These are phyloP conservation scores for Lepidochrysops patricia DNA, from an alignment of 2,888 invertebrate genomes.

Conservation along the genomic window DNA sequence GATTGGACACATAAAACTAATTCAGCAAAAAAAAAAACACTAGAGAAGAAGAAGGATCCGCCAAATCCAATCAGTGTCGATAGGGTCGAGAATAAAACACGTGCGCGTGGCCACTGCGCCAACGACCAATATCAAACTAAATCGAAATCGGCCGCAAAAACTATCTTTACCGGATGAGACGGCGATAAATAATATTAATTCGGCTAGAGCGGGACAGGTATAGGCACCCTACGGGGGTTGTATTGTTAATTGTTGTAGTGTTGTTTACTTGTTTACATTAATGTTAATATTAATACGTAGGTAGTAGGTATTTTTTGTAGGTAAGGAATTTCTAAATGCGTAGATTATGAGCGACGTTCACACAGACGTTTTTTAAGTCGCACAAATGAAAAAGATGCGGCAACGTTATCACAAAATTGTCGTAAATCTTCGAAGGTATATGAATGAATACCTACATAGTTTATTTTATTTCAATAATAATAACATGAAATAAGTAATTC, in stretches of 20 bases:
- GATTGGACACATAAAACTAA: background rate
- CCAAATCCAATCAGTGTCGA: background rate
- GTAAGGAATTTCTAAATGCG: background rate
- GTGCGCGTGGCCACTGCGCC: conserved; percentile 51
- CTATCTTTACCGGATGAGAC: conserved; percentile 36
- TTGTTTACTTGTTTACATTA: background rate
- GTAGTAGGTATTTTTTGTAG: background rate
- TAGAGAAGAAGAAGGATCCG: background rate
- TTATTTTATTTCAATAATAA: too few species aligned
- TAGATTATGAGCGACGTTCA: background rate
- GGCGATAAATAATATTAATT: conserved; percentile 41
- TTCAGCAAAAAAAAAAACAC: background rate
- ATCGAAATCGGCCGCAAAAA: conserved; percentile 69
- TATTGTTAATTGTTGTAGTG: background rate
- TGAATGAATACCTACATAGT: too few species aligned
- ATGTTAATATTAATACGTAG: background rate
- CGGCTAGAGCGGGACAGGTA: conserved; percentile 43
- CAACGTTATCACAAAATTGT: too few species aligned
- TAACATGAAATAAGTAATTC: too few species aligned
- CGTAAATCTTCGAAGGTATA: too few species aligned
- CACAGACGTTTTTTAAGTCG: background rate
- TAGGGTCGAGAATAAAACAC: conserved; percentile 32
- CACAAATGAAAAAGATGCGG: background rate
- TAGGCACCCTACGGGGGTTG: conserved; percentile 24
- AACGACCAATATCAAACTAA: conserved; percentile 72